Base-by-base conservation (phyloP, 1,140 invertebrate genomes). In the Drosophila varians region DNA sequence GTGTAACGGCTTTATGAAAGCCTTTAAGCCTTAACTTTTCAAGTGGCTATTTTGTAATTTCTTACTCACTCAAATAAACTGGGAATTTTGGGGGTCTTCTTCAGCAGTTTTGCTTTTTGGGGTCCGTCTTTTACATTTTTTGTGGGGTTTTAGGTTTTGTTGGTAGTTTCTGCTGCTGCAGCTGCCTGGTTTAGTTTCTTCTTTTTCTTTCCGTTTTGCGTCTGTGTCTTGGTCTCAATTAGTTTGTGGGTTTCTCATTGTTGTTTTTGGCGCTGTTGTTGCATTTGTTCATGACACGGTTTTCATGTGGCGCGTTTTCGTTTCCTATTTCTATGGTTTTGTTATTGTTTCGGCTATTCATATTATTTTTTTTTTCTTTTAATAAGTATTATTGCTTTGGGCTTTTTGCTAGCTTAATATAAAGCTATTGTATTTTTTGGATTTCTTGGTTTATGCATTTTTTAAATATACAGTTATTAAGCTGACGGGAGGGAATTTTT, bases 211-310 rank as follows among this genome's bases (percentile, higher is more conserved):
- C 45, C 58, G 62, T 65, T 66, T 66, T 65, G 60, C 43, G 57
- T 65, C 34, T 61, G 46, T 61, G 25, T 73, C 48, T 64, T 79
- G 57, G 62, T 66, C 62, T 66, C 62, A 66, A 66, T 66, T 66
- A 66, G 61, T 66, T 70, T 70, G 40, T 61, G 62, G 43, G 60
- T 61, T 64, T 82, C 25, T 68, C 46, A 64, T 83, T 82, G 53
- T 52, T 65, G 68, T 69, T 83, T 72, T 46, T 83, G 74, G 73
- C 74, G 60, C 40, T 66, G 61, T 80, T 73, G 73, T 86, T 86
- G 80, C 66, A 86, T 86, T 86, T 86, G 80, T 86, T 86, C 80
- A 86, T 86, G 80, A 86, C 80, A 86, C 73, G 72, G 80, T 86
- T 86, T 86, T 70, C 62, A 86, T 84, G 66, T 79, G 80, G 75